Base-by-base conservation (phyloP, 2,888 invertebrate species). In the Taenaris catops region DNA sequence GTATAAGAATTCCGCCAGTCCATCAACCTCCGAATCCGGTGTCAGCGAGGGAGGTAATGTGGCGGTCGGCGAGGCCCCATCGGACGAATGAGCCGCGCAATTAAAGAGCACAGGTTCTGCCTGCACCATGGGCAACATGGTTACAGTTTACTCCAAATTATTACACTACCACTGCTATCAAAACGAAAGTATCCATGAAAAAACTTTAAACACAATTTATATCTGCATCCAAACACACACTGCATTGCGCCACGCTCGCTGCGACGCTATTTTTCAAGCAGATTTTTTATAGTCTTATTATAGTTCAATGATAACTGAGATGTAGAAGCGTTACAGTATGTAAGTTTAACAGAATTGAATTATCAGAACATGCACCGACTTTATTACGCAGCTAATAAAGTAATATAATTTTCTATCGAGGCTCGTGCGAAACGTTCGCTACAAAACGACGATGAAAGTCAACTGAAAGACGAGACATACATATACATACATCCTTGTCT, bases 381-480 rank as follows among this genome's bases (percentile, higher is more conserved):
- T 71, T 75, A 80, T 79, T 80, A 81, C 80, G 80, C 80, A 76
- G 79, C 78, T 74, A 74, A 53, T 54, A 55, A 52, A 53, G 44
- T 73, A 76, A 64, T 75, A 80, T 76, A 76, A 78, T 80, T 76
- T 76, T 63, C 70, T 80, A 78, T 79, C 72, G 69, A 78, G 74
- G 75, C 68, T 71, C 71, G 78, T 73, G 79, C 80, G 76, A 84
- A 84, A 81, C 84, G 84, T 84, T 84, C 83, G 72, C 83, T 72
- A 74, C 81, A 76, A 79, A 81, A 80, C 83, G 76, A 75, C 78
- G 84, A 80, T 83, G 83, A 84, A 86, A 86, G 84, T 84, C 84
- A 84, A 86, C 84, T 86, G 84, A 83, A 83, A 84, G 83, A 80
- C 83, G 84, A 84, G 84, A 83, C 76, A 74, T 75, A 81, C 71